phyloP scores from a whole-genome alignment of 1,140 invertebrate genomes.

The Bombus confusus region DNA sequence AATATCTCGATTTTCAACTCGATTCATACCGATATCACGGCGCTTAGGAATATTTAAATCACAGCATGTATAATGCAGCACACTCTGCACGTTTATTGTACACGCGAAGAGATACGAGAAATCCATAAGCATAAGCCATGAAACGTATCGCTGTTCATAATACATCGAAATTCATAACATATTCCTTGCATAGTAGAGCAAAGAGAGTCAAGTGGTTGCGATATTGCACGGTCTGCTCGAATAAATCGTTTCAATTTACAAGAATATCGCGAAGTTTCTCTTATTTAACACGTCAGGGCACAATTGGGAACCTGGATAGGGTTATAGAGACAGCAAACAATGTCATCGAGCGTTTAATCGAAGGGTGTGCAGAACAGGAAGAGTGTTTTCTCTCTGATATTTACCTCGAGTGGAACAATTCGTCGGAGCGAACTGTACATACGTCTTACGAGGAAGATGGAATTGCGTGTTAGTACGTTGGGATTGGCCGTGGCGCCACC shows the following conservation, averaged over 20 bases:
- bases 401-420: background rate
- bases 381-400: background rate
- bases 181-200: slow-evolving; percentile 1
- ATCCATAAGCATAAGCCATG: background rate
- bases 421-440: background rate
- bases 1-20: background rate
- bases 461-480: slow-evolving; percentile 56
- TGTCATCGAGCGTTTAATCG: background rate
- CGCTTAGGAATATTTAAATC: background rate
- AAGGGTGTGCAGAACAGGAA: background rate
- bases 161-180: slow-evolving; percentile 6
- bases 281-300: background rate
- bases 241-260: background rate
- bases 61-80: background rate
- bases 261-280: too few relatives aligned
- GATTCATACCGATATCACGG: background rate
- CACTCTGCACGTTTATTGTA: background rate
- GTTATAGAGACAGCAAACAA: background rate
- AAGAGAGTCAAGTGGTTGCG: background rate
- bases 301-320: background rate
- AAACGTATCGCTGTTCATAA: background rate
- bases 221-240: slow-evolving; percentile 8
- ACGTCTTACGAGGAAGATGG: slow-evolving; percentile 28
- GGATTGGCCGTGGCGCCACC: slow-evolving; percentile 70
- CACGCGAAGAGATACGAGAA: background rate